Base-by-base conservation (phyloP, 2,888 invertebrate genomes). In the Scaeva pyrastri region DNA sequence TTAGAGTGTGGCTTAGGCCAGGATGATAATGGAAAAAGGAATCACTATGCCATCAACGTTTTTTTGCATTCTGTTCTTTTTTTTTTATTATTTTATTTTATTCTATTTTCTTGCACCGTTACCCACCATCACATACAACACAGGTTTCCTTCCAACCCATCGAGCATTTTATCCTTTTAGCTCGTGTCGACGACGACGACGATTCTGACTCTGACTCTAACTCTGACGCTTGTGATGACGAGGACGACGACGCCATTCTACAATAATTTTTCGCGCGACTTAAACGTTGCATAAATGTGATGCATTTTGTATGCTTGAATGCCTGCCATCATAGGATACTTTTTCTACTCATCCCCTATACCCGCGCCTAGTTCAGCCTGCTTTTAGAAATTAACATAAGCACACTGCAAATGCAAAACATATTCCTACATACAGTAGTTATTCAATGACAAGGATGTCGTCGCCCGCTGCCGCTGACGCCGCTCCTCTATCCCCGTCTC, bases 301-400 rank as follows among this genome's bases (percentile, higher is more conserved):
- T 79, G 83, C 71, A 84, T 84, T 84, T 84, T 84, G 79, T 79
- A 84, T 84, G 74, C 74, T 79, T 84, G 79, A 84, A 79, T 75
- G 74, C 70, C 56, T 48, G 31, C 48, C 10, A 12, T 39, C 12
- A 39, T 10, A 60, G 12, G 45, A 45, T 45, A 64, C 12, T 16
- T 31, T 31, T 31, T 31, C 31, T 31, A n/a, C 31, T 45, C 12
- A 31, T 31, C 60, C 12, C 2, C 2, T 1, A 10, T 21, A 0
- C 19, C 23, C 6, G 14, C 4, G 6, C 36, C 58, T 23, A 31
- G 45, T 39, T 2, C 16, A 23, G 73, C 62, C 64, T 79, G 55
- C 79, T 71, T 56, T 79, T 79, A 84, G 79, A 79, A 84, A 84
- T 79, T 79, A 84, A 75, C 79, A 84, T 83, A 71, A 78, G 56